A percentile compares a stretch with the other conserved stretches of the same genome.
Conservation (phyloP, 2,113 vertebrate genomes). For the Bos javanicus region DNA sequence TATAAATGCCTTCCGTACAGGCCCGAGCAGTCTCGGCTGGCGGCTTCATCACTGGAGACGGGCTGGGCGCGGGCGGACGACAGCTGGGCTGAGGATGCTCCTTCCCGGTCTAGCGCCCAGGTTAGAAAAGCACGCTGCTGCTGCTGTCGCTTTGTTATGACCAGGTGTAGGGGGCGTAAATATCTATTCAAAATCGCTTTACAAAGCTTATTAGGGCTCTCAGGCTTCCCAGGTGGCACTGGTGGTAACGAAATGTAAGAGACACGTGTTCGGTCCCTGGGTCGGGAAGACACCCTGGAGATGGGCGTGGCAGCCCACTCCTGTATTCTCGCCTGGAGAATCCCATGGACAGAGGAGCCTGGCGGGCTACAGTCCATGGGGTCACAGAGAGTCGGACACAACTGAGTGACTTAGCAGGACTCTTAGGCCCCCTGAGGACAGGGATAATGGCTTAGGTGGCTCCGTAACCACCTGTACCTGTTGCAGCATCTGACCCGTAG, state of each 20-base stretch:
- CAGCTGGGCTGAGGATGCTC: accelerated
- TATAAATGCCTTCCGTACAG: not conserved
- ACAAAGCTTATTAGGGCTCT: not conserved
- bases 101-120: accelerated
- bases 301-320: not conserved
- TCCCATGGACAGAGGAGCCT: not conserved
- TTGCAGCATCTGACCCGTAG: not conserved
- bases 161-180: not conserved
- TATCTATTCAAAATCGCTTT: not conserved
- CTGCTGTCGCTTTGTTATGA: not conserved
- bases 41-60: accelerated
- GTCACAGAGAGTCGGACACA: not conserved
- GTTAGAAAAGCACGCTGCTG: not conserved
- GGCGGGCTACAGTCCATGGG: not conserved
- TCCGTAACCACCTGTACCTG: not conserved
- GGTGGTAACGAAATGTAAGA: not conserved
- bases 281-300: not conserved
- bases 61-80: not conserved
- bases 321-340: not conserved
- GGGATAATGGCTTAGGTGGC: not conserved
- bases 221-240: not conserved
- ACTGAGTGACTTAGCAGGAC: not conserved
- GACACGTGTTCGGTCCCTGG: not conserved
- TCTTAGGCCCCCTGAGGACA: not conserved
- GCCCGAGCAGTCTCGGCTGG: accelerated